These are phyloP conservation scores for Dendropsophus ebraccatus DNA, from an alignment of 2,113 vertebrate species.

Conservation along the genomic window DNA sequence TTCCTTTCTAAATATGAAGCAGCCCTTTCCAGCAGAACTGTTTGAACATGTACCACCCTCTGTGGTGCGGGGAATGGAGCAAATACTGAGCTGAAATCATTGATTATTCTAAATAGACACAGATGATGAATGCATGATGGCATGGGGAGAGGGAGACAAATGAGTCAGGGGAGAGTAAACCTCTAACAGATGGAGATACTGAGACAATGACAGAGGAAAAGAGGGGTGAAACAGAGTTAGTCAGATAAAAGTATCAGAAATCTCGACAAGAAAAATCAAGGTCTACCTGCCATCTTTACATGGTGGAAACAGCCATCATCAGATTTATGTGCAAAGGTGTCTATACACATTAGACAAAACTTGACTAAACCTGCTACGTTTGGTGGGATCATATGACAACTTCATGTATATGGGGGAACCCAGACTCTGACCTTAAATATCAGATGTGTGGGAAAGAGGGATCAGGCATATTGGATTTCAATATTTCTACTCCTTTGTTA, in stretches of 20 bases:
- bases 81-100: conserved; percentile 39
- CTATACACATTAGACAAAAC: background rate
- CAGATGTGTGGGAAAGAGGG: background rate
- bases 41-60: conserved; percentile 24
- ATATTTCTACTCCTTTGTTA: background rate
- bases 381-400: background rate
- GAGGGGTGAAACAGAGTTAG: conserved; percentile 9
- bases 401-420: background rate
- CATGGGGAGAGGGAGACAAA: conserved; percentile 35
- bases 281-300: background rate
- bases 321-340: background rate
- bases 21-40: conserved; percentile 23
- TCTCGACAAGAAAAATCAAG: background rate
- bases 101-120: conserved; percentile 48
- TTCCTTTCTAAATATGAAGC: conserved; percentile 38
- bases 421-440: background rate
- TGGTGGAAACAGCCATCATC: background rate
- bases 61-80: conserved; percentile 28
- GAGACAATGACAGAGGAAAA: conserved; percentile 26
- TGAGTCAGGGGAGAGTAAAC: conserved; percentile 27
- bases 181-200: conserved; percentile 42
- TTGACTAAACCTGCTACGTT: background rate
- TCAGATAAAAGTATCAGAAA: background rate
- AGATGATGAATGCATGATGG: conserved; percentile 43
- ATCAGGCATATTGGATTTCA: background rate